Base-by-base conservation (phyloP, 2,113 vertebrate species). In the Salvelinus alpinus region DNA sequence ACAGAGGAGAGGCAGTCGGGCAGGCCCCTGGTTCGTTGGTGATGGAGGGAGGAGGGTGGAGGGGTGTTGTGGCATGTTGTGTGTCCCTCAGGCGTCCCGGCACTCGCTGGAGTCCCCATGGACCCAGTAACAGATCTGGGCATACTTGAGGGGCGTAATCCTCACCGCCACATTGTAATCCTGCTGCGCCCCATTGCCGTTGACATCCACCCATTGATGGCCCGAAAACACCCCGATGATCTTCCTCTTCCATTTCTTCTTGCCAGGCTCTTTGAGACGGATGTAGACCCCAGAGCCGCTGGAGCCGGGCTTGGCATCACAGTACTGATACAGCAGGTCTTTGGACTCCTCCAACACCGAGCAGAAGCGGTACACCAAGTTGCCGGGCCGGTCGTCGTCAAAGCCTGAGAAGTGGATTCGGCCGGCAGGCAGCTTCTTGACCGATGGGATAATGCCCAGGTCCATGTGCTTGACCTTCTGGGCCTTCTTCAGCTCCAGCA, bases 391-490 rank as follows among this genome's bases (percentile, higher is more conserved):
- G 80, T 99, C 98, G 0, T 92, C 91, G n/a, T 99, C 98, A 27
- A 98, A 99, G 31, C 97, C 96, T 0, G 98, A 99, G 90, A 99
- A 99, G 88, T 99, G 98, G 88, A 99, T 97, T 89, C 95, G 94
- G 20, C 95, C 96, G 0, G 96, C 93, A 0, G 96, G 96, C 81
- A 98, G 90, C 87, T 95, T 97, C 89, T 92, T 94, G 48, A 96
- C 83, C 0, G 95, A 85, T 0, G 96, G 95, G 38, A 97, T 95
- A 16, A 98, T 84, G 2, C 97, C 97, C 9, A 99, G 90, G 25
- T 97, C 96, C 97, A 99, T 98, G 79, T 92, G 92, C 72, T 92
- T 95, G 84, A 94, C 93, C 80, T 94, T 97, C 77, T 96, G 96
- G 0, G 94, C 83, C 8, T 95, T 95, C 81, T 97, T 99, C 84